Percentiles rank a stretch among this genome's conserved stretches.
These are phyloP conservation scores for Eupithecia subumbrata DNA, from an alignment of 2,888 invertebrate genomes.

Conservation along the genomic window DNA sequence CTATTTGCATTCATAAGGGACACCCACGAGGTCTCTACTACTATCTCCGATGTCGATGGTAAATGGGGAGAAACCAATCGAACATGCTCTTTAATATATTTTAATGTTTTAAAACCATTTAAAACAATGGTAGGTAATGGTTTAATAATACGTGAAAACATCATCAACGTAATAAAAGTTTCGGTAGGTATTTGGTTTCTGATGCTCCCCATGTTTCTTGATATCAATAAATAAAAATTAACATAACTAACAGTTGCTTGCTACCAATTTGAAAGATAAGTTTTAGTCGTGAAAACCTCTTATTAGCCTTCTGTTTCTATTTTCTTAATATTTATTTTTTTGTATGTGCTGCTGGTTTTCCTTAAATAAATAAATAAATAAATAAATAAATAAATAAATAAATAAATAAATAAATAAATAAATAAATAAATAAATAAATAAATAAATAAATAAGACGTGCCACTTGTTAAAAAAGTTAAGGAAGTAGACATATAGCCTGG, in stretches of 20 bases:
- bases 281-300: no score
- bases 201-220: background rate
- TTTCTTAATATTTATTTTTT: no score
- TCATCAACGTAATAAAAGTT: background rate
- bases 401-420: no score
- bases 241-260: background rate
- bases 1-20: conserved; percentile 52
- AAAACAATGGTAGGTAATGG: background rate
- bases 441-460: no score
- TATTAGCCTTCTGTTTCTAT: no score
- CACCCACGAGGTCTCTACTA: conserved; percentile 43
- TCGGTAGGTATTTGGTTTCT: background rate
- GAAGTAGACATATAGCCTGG: background rate
- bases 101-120: background rate
- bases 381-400: no score
- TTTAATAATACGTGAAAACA: background rate
- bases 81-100: background rate
- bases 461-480: background rate
- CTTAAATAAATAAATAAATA: no score
- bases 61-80: conserved; percentile 1
- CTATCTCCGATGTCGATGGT: background rate
- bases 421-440: no score
- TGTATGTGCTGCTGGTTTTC: no score
- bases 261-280: background rate
- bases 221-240: background rate